Conservation (phyloP, 1,140 invertebrate genomes). For the Drosophila nasuta region DNA sequence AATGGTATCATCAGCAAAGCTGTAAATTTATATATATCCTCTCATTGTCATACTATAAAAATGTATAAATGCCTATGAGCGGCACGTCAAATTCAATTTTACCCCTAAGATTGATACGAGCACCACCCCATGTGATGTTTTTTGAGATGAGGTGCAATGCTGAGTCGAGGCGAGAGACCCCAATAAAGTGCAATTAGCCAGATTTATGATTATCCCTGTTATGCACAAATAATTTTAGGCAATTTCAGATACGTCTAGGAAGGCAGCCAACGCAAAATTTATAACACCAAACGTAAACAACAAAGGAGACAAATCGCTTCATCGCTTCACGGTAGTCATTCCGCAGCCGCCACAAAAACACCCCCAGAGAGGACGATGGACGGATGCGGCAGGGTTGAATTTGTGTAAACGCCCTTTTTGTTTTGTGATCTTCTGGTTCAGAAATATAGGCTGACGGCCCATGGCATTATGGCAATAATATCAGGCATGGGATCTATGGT, state of each 20-base stretch:
- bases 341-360: slow-evolving; percentile 66
- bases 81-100: slow-evolving; percentile 81
- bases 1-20: slow-evolving; percentile 42
- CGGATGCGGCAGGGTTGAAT: neutral
- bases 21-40: slow-evolving; percentile 69
- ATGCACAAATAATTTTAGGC: slow-evolving; percentile 83
- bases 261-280: slow-evolving; percentile 69
- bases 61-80: slow-evolving; percentile 65
- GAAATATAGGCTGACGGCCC: slow-evolving; percentile 44
- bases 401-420: slow-evolving; percentile 50
- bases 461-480: neutral
- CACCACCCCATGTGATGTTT: slow-evolving; percentile 31
- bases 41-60: slow-evolving; percentile 53
- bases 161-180: slow-evolving; percentile 50
- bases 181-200: slow-evolving; percentile 84
- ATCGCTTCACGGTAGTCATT: slow-evolving; percentile 63
- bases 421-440: slow-evolving; percentile 37
- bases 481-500: neutral
- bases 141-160: slow-evolving; percentile 8
- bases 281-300: slow-evolving; percentile 82
- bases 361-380: slow-evolving; percentile 41
- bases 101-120: slow-evolving; percentile 61
- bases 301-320: slow-evolving; percentile 82
- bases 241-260: slow-evolving; percentile 69
- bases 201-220: slow-evolving; percentile 85